Percentiles rank a stretch among this genome's conserved stretches.
Conservation (phyloP, 2,113 vertebrate species). For the Cephalopholis sonnerati region DNA sequence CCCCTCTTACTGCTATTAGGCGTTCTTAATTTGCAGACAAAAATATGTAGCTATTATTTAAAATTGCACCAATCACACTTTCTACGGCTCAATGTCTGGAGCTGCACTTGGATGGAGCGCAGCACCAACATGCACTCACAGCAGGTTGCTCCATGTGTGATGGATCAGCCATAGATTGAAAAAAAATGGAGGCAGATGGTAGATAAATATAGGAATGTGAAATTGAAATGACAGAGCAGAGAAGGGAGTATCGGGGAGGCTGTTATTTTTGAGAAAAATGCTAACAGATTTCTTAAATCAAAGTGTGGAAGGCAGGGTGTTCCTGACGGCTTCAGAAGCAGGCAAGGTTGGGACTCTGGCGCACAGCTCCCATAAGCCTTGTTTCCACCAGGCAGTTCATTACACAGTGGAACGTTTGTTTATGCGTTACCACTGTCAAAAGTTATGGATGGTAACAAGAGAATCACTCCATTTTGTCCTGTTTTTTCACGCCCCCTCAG, state of each 20-base stretch:
- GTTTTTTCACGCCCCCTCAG: no score
- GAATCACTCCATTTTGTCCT: no score
- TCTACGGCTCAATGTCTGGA: not conserved
- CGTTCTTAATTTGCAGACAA: slow-evolving; percentile 34
- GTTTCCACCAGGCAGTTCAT: no score
- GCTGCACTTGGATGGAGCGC: not conserved
- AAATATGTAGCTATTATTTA: slow-evolving; percentile 35
- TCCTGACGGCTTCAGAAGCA: slow-evolving; percentile 45
- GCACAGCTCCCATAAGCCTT: slow-evolving; percentile 7
- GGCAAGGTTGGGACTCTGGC: slow-evolving; percentile 39
- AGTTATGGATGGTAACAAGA: no score
- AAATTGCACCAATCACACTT: slow-evolving; percentile 55
- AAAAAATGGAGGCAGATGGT: slow-evolving; percentile 65
- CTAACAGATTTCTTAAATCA: slow-evolving; percentile 77
- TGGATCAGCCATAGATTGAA: slow-evolving; percentile 47
- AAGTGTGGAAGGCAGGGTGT: slow-evolving; percentile 49
- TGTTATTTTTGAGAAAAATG: slow-evolving; percentile 74
- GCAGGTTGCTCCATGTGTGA: slow-evolving; percentile 62
- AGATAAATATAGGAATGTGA: slow-evolving; percentile 81
- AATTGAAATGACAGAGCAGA: slow-evolving; percentile 75
- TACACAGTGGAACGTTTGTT: no score
- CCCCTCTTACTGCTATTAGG: slow-evolving; percentile 10
- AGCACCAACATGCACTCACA: not conserved
- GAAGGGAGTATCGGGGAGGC: slow-evolving; percentile 65
- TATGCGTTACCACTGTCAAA: no score